Percentiles rank a stretch among this genome's conserved stretches.
Conservation (phyloP, 2,888 invertebrate species). For the Clitarchus hookeri region DNA sequence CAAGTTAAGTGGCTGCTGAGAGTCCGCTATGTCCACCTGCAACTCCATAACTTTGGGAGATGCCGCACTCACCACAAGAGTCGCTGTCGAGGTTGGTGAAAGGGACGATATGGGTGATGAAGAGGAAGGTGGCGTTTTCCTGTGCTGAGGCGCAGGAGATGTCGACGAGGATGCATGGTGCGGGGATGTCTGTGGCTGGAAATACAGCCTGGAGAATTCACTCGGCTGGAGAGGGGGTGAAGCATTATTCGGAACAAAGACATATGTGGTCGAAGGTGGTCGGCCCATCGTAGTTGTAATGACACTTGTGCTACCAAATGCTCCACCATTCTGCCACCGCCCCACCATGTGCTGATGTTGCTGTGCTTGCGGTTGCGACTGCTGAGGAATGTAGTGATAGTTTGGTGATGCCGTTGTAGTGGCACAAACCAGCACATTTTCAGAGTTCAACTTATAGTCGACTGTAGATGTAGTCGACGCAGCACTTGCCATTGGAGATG, state of each 20-base stretch:
- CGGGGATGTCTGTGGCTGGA: constrained; percentile 48
- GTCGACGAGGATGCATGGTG: constrained; percentile 52
- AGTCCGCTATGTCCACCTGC: constrained; percentile 81
- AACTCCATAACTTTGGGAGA: constrained; percentile 67
- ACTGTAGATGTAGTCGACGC: constrained; percentile 57
- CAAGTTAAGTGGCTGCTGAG: constrained; percentile 83
- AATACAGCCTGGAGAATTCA: constrained; percentile 48
- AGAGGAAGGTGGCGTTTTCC: constrained; percentile 41
- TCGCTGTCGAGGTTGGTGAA: constrained; percentile 54
- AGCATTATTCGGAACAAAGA: constrained; percentile 33
- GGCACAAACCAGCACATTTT: constrained; percentile 42
- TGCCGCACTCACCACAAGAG: constrained; percentile 51
- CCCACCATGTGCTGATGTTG: constrained; percentile 23
- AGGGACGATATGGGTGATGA: constrained; percentile 59
- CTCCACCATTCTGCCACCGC: constrained; percentile 35
- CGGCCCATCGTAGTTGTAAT: constrained; percentile 64
- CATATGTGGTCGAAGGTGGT: constrained; percentile 36
- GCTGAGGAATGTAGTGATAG: constrained; percentile 48
- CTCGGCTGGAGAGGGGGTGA: constrained; percentile 33
- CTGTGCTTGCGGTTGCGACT: constrained; percentile 39
- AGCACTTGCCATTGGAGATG: constrained; percentile 59
- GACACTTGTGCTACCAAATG: constrained; percentile 58
- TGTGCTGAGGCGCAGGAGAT: constrained; percentile 53
- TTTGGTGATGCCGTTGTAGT: constrained; percentile 40
- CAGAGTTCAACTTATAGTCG: constrained; percentile 39